phyloP scores from a whole-genome alignment of 2,888 invertebrate genomes.

The Chouioia cunea region DNA sequence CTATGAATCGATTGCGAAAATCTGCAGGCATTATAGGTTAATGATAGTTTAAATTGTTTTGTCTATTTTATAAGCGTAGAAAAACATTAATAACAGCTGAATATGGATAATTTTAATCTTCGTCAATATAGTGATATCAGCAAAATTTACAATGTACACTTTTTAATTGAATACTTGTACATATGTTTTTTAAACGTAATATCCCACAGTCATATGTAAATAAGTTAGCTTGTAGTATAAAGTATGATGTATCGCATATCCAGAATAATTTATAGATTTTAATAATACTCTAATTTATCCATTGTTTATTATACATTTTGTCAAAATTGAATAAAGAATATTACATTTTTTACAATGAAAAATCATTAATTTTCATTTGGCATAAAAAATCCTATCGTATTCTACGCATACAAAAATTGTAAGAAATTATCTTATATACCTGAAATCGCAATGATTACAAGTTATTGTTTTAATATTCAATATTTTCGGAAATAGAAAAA shows the following conservation, averaged over 20 bases:
- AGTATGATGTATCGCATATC: slow-evolving; percentile 20
- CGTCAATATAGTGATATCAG: slow-evolving; percentile 21
- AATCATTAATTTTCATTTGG: background rate
- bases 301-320: slow-evolving; percentile 12
- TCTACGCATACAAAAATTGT: no score
- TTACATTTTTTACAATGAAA: slow-evolving; percentile 21
- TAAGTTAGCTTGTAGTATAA: slow-evolving; percentile 35
- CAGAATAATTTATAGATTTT: slow-evolving; percentile 35
- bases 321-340: slow-evolving; percentile 29
- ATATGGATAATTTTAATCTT: slow-evolving; percentile 37
- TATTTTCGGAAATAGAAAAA: no score
- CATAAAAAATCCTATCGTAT: no score
- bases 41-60: slow-evolving; percentile 37
- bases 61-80: slow-evolving; percentile 26
- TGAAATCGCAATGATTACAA: no score
- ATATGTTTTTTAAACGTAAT: slow-evolving; percentile 37
- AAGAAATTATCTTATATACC: no score
- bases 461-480: no score
- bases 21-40: slow-evolving; percentile 46
- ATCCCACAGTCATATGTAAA: slow-evolving; percentile 44
- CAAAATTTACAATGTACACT: slow-evolving; percentile 30
- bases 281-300: slow-evolving; percentile 38
- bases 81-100: slow-evolving; percentile 11
- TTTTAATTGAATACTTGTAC: slow-evolving; percentile 38
- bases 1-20: slow-evolving; percentile 35